These are phyloP conservation scores for Crematogaster levior DNA, from an alignment of 2,888 invertebrate species.

Conservation along the genomic window DNA sequence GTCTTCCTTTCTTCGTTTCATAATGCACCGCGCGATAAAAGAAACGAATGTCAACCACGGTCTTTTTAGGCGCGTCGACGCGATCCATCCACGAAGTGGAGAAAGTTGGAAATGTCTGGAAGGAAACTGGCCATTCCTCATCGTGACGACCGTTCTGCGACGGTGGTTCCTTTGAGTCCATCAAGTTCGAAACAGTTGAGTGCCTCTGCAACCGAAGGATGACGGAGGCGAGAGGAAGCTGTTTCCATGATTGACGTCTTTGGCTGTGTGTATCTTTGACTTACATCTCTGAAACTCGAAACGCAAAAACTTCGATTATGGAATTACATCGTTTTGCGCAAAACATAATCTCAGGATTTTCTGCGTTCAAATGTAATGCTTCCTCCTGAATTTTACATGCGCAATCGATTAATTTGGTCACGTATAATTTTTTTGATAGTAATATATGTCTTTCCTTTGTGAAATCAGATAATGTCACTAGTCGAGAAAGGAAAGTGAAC, in stretches of 20 bases:
- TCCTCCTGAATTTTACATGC: not conserved
- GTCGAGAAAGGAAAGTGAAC: not conserved
- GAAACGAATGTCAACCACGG: conserved; percentile 74
- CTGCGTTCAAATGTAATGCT: not conserved
- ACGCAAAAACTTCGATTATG: conserved; percentile 24
- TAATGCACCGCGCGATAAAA: conserved; percentile 75
- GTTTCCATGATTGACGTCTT: conserved; percentile 42
- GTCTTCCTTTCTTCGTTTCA: conserved; percentile 47
- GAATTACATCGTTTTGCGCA: not conserved
- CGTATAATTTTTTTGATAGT: conserved; percentile 20
- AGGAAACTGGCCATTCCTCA: conserved; percentile 32
- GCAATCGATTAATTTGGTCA: not conserved
- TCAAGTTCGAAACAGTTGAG: not conserved
- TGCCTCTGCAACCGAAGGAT: not conserved
- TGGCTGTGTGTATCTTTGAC: not conserved
- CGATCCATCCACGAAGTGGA: conserved; percentile 40
- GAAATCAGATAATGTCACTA: conserved; percentile 6
- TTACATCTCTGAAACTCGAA: not conserved
- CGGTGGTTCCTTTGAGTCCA: conserved; percentile 42
- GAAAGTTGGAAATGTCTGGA: conserved; percentile 46
- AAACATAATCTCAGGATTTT: not conserved
- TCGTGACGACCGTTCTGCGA: conserved; percentile 28
- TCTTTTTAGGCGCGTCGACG: conserved; percentile 50
- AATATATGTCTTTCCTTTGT: conserved; percentile 20
- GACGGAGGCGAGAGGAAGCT: not conserved